Evolutionary conservation across 1,140 invertebrate species (phyloP), one percentile per base, ranked within the genome.

Genomic region (Hestina assimilis): DNA sequence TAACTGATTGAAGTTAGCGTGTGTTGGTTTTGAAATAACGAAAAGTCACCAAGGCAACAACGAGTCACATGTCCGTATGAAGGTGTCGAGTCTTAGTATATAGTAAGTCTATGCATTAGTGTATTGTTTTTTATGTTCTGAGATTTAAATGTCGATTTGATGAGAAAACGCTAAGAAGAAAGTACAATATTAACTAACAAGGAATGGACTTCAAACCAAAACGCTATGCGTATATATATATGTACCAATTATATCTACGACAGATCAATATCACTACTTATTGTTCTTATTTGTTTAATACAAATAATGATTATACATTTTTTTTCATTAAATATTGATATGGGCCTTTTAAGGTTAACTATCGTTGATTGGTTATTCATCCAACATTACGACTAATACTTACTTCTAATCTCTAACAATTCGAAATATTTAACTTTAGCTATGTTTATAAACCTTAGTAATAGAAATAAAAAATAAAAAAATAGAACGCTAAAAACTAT

Each of bases 311-410:
- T 83, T 83, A 84, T 80, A 84, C 77, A 84, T 70, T 82, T 80
- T 83, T n/a, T n/a, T n/a, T n/a, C n/a, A n/a, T n/a, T 82, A 77
- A 79, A 83, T 83, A 83, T 83, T 87, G 84, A 87, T 87, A 87
- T 87, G 84, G 75, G 83, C 84, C 82, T 85, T 87, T 81, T 75
- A 83, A 83, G 82, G 82, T 83, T 72, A 65, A 69, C 63, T 55
- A 71, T 73, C 72, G 66, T 72, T 75, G 73, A 75, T 59, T 70
- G 55, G 65, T 63, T 68, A 67, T 56, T 69, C 55, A 72, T 61
- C 70, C 70, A 73, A 76, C 65, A 62, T 67, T 73, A 59, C 59
- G 63, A 31, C 76, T 80, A 82, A 76, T 71, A 70, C 79, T 83
- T 83, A 81, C 15, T 12, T 74, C 78, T 70, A 67, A 69, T 60